phyloP scores from a whole-genome alignment of 2,113 vertebrate species.

The Mohoua ochrocephala region DNA sequence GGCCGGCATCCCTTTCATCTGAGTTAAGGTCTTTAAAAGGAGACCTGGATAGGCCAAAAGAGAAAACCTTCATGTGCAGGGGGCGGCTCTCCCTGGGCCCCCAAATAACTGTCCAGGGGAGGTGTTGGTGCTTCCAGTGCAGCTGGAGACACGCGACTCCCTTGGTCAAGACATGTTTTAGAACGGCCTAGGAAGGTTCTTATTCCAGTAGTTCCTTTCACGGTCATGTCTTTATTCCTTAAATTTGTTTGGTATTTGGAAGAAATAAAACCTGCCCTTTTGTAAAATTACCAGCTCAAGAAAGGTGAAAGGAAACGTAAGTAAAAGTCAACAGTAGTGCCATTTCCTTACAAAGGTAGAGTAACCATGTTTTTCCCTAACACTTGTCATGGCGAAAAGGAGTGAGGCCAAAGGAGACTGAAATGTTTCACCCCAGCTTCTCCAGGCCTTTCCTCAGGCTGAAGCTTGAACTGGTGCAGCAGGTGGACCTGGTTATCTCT shows the following conservation, averaged over 20 bases:
- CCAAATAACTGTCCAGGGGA: neutral
- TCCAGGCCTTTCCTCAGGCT: neutral
- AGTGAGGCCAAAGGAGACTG: neutral
- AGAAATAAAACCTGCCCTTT: neutral
- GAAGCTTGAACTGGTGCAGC: neutral
- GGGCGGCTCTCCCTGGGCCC: neutral
- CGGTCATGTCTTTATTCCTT: neutral
- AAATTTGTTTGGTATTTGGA: neutral
- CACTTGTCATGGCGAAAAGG: neutral
- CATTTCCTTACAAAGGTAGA: neutral
- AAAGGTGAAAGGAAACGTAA: neutral
- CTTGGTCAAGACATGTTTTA: neutral
- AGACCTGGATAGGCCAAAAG: neutral
- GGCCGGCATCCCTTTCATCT: neutral
- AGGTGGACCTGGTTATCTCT: neutral
- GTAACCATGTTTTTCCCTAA: neutral
- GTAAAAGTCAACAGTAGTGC: neutral
- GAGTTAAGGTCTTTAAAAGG: constrained; percentile 13
- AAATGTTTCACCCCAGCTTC: neutral
- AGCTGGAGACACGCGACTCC: rapidly evolving
- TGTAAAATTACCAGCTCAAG: neutral
- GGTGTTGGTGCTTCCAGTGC: neutral
- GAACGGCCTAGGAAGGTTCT: neutral
- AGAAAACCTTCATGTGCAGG: neutral
- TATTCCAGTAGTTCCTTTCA: neutral